phyloP scores from a whole-genome alignment of 2,888 invertebrate species.

The Hedya salicella region DNA sequence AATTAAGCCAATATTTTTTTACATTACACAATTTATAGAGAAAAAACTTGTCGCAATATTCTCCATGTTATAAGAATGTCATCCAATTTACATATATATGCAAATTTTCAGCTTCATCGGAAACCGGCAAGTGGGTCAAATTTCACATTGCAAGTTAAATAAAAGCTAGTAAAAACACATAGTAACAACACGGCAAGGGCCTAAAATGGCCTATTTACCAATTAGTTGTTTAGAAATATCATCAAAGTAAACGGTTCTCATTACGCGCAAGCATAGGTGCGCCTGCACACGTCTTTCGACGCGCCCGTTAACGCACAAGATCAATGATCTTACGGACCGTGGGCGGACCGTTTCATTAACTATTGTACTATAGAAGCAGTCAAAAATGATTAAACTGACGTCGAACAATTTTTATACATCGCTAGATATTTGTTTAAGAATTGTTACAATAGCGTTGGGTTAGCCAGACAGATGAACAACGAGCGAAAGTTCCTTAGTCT shows the following conservation, averaged over 20 bases:
- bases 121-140: no score
- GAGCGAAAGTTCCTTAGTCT: neutral
- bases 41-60: no score
- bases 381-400: constrained; percentile 76
- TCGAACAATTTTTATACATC: constrained; percentile 58
- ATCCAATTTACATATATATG: no score
- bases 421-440: constrained; percentile 63
- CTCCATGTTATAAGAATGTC: no score
- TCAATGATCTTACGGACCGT: constrained; percentile 75
- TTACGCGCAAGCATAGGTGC: constrained; percentile 59
- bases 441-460: constrained; percentile 35
- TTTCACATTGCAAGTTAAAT: no score
- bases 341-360: constrained; percentile 82
- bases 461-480: neutral
- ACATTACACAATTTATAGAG: no score
- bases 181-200: no score
- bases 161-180: no score
- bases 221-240: constrained; percentile 65
- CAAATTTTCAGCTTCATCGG: no score
- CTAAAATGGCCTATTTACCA: no score
- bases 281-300: constrained; percentile 72
- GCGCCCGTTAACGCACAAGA: constrained; percentile 76
- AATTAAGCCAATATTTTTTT: no score
- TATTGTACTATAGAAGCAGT: constrained; percentile 79
- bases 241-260: constrained; percentile 63